phyloP scores from a whole-genome alignment of 2,888 invertebrate species.

The Falcaria lacertinaria region DNA sequence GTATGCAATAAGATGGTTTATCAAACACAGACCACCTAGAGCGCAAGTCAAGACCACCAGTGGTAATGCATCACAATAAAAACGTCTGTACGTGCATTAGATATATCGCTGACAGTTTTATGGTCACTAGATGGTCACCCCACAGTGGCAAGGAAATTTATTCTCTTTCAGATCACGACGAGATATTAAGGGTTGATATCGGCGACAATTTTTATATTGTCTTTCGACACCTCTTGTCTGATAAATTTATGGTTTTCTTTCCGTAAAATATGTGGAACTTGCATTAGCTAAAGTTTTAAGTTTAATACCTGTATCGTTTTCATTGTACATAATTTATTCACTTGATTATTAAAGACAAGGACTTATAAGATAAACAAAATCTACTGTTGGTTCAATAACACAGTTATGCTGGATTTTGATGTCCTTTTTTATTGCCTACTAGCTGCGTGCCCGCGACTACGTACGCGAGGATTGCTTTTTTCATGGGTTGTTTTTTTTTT shows the following conservation, averaged over 20 bases:
- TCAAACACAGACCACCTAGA: background rate
- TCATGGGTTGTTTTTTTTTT: too few species aligned
- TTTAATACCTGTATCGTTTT: too few species aligned
- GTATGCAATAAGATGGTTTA: background rate
- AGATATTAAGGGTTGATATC: conserved; percentile 29
- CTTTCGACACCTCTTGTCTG: background rate
- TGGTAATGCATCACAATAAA: conserved; percentile 24
- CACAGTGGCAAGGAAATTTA: conserved; percentile 33
- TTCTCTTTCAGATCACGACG: conserved; percentile 33
- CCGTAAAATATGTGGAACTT: too few species aligned
- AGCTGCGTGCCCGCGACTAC: too few species aligned
- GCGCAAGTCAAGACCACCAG: background rate
- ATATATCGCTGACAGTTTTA: conserved; percentile 56
- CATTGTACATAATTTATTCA: too few species aligned
- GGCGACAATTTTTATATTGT: background rate
- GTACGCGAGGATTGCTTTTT: too few species aligned
- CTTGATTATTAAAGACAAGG: too few species aligned
- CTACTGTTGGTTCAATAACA: too few species aligned
- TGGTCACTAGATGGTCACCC: conserved; percentile 34
- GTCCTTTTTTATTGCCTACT: too few species aligned
- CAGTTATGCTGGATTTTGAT: too few species aligned
- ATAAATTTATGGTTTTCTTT: background rate
- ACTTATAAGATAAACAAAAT: too few species aligned
- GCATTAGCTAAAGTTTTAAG: too few species aligned
- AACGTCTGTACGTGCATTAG: conserved; percentile 40